Conservation (phyloP, 2,113 vertebrate species). For the Tetrax tetrax region DNA sequence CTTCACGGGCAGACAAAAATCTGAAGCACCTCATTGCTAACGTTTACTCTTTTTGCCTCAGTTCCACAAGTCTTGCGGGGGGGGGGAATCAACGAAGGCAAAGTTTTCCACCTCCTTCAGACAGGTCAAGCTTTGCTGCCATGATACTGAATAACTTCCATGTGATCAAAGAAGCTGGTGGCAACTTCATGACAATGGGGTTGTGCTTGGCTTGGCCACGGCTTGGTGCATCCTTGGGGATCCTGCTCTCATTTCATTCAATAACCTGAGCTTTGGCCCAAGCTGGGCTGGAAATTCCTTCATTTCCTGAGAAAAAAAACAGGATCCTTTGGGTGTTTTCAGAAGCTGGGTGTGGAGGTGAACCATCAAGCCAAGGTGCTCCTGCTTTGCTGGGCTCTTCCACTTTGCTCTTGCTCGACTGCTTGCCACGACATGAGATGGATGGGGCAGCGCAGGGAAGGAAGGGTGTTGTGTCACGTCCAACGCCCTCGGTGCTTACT, state of each 20-base stretch:
- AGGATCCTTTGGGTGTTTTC: neutral
- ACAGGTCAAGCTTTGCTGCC: neutral
- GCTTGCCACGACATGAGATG: neutral
- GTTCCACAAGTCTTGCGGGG: neutral
- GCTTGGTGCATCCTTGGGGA: neutral
- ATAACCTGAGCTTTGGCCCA: neutral
- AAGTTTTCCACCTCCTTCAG: neutral
- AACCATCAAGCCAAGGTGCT: neutral
- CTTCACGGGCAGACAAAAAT: neutral
- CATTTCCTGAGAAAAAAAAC: neutral
- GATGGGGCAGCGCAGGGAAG: neutral
- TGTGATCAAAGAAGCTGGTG: neutral
- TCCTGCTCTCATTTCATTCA: fast-evolving
- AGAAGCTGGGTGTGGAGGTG: neutral
- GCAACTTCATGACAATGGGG: neutral
- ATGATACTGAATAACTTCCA: neutral
- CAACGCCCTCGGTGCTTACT: neutral
- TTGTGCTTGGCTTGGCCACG: neutral
- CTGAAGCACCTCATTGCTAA: neutral
- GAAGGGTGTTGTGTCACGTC: neutral
- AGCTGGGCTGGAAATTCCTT: neutral
- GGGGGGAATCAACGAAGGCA: neutral
- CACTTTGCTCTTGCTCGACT: neutral
- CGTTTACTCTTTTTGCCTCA: neutral
- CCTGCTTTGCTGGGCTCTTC: neutral